Evolutionary conservation across 2,888 invertebrate species (phyloP), one percentile per base, ranked within the genome.

Genomic region (Belgica antarctica): DNA sequence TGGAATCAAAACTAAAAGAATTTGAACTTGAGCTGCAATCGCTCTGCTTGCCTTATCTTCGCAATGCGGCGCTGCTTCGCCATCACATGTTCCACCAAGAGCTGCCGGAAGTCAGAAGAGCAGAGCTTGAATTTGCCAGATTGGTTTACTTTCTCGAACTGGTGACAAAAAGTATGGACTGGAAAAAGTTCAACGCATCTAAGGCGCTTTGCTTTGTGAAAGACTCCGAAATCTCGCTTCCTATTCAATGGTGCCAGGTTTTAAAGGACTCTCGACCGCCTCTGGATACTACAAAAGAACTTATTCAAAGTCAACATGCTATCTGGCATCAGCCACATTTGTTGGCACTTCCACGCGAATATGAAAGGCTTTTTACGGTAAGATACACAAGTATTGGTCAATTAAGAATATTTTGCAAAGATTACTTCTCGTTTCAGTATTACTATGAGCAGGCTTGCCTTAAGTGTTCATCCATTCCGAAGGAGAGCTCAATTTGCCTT

Each of bases 401-500:
- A 27, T 71, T 36, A n/a, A n/a, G 19, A 62, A 7, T 24, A 8
- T 46, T 28, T 66, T 1, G 3, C 8, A 57, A 17, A 7, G 10
- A 22, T 36, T 65, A 36, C 24, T 34, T 22, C 52, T 62, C 62
- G 59, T 62, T 69, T 62, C 77, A 92, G 87, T 92, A 91, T 82
- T 97, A 96, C 82, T 94, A 96, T 79, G 90, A 92, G 79, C 86
- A 90, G 75, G 88, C 89, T 72, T 97, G 97, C 81, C 85, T 86
- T 74, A 89, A 90, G 76, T 97, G 97, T 82, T 90, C 90, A 76
- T 89, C 89, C 73, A 89, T 93, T 75, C 97, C 97, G 73, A 88
- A 89, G 76, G 92, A 96, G 80, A 92, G 94, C 34, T 92, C 92
- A 74, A 88, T 96, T 73, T 97, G 96, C 79, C 85, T 97, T 75